A percentile compares a stretch with the other conserved stretches of the same genome.
These are phyloP conservation scores for Coptodon rendalli DNA, from an alignment of 2,113 vertebrate genomes.

Conservation along the genomic window DNA sequence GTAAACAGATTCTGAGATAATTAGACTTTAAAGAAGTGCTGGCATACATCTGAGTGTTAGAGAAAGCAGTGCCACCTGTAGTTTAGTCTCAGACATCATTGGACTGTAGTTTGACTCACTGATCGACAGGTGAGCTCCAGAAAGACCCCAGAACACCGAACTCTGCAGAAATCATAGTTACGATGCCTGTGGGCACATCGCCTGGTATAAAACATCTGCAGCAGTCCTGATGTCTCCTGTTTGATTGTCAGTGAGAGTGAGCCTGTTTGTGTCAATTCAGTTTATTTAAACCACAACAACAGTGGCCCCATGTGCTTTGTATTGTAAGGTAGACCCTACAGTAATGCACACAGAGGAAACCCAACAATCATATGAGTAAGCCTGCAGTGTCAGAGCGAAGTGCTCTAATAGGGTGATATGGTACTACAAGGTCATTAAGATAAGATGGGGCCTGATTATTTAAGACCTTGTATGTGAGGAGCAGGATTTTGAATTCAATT, in stretches of 20 bases:
- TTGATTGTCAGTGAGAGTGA: not conserved
- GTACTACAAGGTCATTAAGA: not conserved
- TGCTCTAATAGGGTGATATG: not conserved
- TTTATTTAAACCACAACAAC: too few relatives aligned
- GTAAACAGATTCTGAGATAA: not conserved
- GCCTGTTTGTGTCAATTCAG: not conserved
- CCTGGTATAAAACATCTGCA: constrained; percentile 25
- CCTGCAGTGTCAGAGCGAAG: not conserved
- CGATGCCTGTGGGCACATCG: constrained; percentile 1
- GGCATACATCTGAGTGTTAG: not conserved
- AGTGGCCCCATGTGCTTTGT: too few relatives aligned
- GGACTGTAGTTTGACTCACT: not conserved
- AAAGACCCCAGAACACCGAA: not conserved
- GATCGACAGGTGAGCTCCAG: not conserved
- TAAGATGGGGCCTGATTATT: not conserved
- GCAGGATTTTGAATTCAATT: not conserved
- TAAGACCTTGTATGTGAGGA: not conserved
- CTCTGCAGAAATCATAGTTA: not conserved
- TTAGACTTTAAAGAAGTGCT: not conserved
- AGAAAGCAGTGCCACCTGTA: not conserved
- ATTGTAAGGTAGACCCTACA: too few relatives aligned
- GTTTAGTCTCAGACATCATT: not conserved
- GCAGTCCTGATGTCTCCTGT: not conserved
- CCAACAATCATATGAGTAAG: not conserved
- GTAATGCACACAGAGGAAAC: too few relatives aligned